These are phyloP conservation scores for Columba janthina DNA, from an alignment of 2,113 vertebrate species.

Conservation along the genomic window DNA sequence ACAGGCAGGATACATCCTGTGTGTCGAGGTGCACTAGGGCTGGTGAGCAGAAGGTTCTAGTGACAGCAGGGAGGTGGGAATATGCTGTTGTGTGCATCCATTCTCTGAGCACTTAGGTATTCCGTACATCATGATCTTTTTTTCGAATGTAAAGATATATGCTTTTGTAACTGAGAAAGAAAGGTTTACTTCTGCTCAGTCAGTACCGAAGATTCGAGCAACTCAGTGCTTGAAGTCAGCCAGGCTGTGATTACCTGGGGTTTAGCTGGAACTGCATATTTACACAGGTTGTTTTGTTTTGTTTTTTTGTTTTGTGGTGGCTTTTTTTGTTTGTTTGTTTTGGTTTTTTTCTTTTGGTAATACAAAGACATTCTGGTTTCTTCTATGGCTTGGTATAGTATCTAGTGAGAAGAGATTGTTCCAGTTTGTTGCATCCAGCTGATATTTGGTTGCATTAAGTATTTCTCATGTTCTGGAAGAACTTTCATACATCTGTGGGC, in stretches of 20 bases:
- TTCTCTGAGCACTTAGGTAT: background rate
- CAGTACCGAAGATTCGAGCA: background rate
- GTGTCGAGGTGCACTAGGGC: accelerated
- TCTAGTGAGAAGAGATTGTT: background rate
- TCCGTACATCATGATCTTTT: background rate
- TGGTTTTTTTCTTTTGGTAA: background rate
- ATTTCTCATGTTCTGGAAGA: background rate
- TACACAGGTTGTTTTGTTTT: background rate
- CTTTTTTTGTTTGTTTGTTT: too few relatives aligned
- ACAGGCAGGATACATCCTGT: accelerated
- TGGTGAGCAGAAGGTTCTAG: background rate
- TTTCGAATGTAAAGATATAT: background rate
- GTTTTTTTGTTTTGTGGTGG: too few relatives aligned
- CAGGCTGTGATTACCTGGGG: background rate
- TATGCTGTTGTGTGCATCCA: background rate
- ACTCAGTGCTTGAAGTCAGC: background rate
- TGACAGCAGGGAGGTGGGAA: background rate
- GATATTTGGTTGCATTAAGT: background rate
- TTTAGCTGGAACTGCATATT: background rate
- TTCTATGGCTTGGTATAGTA: background rate
- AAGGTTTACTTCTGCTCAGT: background rate
- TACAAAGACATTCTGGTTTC: background rate
- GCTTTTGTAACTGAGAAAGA: background rate
- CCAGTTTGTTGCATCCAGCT: background rate
- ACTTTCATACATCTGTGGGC: background rate